These are phyloP conservation scores for Temnothorax longispinosus DNA, from an alignment of 1,140 invertebrate species.

Conservation along the genomic window DNA sequence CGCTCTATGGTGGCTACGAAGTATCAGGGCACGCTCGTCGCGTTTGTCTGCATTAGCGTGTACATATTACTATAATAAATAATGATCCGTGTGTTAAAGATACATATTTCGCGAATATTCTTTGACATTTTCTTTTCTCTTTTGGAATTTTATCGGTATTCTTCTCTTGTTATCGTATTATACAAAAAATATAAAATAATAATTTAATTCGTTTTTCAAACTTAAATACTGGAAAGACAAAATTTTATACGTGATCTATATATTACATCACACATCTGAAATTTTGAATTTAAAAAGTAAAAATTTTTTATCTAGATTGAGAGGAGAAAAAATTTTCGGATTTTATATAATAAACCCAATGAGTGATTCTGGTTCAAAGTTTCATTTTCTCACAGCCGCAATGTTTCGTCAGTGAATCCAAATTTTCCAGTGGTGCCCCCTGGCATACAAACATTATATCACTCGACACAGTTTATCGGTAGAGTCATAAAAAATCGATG, in stretches of 20 bases:
- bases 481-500: slow-evolving; percentile 62
- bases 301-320: background rate
- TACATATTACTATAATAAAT: slow-evolving; percentile 10
- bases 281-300: background rate
- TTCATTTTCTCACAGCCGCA: background rate
- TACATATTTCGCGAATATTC: too few relatives aligned
- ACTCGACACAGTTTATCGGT: background rate
- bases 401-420: background rate
- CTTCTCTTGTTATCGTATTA: too few relatives aligned
- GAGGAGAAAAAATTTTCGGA: background rate
- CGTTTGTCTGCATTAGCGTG: background rate
- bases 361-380: background rate
- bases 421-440: slow-evolving; percentile 65
- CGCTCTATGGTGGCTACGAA: slow-evolving; percentile 81
- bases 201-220: background rate
- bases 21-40: slow-evolving; percentile 75
- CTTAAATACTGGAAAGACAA: background rate
- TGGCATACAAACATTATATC: slow-evolving; percentile 19
- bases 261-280: background rate
- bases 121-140: background rate
- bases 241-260: background rate
- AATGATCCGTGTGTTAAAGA: background rate
- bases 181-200: too few relatives aligned
- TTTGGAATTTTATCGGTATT: background rate
- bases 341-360: background rate